Evolutionary conservation across 2,888 invertebrate species (phyloP).

Genomic region (Cephus sareptanus): DNA sequence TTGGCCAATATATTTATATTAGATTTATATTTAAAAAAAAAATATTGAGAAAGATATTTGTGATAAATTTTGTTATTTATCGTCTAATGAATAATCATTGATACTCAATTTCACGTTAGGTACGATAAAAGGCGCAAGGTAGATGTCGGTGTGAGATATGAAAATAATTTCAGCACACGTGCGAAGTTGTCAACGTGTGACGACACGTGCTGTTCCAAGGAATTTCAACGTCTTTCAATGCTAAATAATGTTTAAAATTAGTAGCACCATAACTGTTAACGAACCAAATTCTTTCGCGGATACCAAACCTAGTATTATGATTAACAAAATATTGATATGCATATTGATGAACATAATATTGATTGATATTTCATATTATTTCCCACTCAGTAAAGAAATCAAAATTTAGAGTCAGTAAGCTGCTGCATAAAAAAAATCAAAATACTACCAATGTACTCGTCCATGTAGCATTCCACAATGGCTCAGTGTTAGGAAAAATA

Average conservation of each 20-base stretch:
- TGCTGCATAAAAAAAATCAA: background rate
- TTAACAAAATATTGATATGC: background rate
- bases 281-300: background rate
- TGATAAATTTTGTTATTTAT: background rate
- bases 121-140: too few relatives aligned
- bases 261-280: background rate
- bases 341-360: too few relatives aligned
- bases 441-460: background rate
- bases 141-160: too few relatives aligned
- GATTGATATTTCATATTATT: background rate
- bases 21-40: too few relatives aligned
- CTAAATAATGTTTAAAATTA: constrained; percentile 10
- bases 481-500: background rate
- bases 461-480: background rate
- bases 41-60: background rate
- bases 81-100: background rate
- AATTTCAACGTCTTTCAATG: constrained; percentile 3
- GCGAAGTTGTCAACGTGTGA: too few relatives aligned
- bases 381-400: background rate
- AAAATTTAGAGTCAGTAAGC: background rate
- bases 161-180: too few relatives aligned
- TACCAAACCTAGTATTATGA: background rate
- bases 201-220: too few relatives aligned
- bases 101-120: background rate
- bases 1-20: background rate